A percentile compares a stretch with the other conserved stretches of the same genome.
These are phyloP conservation scores for Aselliscus stoliczkanus DNA, from an alignment of 2,797 vertebrate genomes.

Conservation along the genomic window DNA sequence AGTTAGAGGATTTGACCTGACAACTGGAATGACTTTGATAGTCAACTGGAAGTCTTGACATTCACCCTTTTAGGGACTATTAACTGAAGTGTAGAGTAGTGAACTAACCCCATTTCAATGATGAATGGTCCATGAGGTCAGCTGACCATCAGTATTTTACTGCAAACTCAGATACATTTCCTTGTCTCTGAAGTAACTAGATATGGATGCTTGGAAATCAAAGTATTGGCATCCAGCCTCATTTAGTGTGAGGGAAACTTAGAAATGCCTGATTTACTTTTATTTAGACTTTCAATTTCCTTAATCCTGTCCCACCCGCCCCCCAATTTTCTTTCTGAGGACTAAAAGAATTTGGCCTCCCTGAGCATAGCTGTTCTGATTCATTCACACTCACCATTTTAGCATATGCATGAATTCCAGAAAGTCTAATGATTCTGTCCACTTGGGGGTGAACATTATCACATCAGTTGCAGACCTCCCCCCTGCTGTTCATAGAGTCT, in stretches of 20 bases:
- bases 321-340: neutral
- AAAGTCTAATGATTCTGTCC: constrained; percentile 29
- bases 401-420: constrained; percentile 57
- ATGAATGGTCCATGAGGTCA: neutral
- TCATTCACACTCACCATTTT: constrained; percentile 37
- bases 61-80: neutral
- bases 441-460: constrained; percentile 11
- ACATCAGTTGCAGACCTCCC: constrained; percentile 43
- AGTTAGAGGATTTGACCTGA: neutral
- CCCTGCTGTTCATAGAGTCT: constrained; percentile 40
- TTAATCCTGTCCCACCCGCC: constrained; percentile 7
- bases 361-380: constrained; percentile 12
- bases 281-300: constrained; percentile 49
- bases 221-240: constrained; percentile 42
- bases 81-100: neutral
- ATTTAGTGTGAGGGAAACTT: constrained; percentile 20
- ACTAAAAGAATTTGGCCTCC: neutral
- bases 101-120: neutral
- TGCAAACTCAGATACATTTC: neutral
- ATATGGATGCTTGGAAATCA: neutral
- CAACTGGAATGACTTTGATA: neutral
- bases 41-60: neutral
- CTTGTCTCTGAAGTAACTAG: neutral
- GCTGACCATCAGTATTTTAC: neutral
- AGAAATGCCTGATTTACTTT: constrained; percentile 13